These are phyloP conservation scores for Amblyopsis hoosieri DNA, from an alignment of 2,797 vertebrate genomes.

Conservation along the genomic window DNA sequence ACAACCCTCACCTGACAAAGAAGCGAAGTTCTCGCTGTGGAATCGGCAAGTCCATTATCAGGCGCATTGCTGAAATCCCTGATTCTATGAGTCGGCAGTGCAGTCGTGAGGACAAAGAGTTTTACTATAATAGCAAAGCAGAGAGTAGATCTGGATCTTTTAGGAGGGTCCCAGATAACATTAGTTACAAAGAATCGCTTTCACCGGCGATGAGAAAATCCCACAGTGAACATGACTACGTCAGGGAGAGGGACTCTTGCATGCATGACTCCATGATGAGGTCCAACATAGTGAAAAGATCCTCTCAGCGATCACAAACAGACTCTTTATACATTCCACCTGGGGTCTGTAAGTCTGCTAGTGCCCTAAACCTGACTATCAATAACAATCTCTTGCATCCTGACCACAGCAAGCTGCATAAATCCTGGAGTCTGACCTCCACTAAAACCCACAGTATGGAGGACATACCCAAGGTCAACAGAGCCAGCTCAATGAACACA, in stretches of 20 bases:
- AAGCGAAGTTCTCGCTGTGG: constrained; percentile 81
- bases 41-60: constrained; percentile 85
- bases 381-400: constrained; percentile 77
- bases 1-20: constrained; percentile 93
- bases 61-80: constrained; percentile 81
- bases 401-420: constrained; percentile 80
- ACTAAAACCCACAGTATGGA: constrained; percentile 67
- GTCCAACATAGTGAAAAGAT: constrained; percentile 57
- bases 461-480: constrained; percentile 60
- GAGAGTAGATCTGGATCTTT: constrained; percentile 74
- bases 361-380: constrained; percentile 87
- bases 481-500: constrained; percentile 44
- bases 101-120: constrained; percentile 79
- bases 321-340: constrained; percentile 81
- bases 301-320: constrained; percentile 67
- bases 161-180: constrained; percentile 49
- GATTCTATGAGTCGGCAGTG: constrained; percentile 80
- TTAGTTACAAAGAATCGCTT: constrained; percentile 64
- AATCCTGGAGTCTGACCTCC: constrained; percentile 84
- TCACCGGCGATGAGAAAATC: constrained; percentile 74
- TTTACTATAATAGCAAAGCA: constrained; percentile 57
- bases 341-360: constrained; percentile 87
- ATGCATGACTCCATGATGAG: constrained; percentile 71
- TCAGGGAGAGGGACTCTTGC: constrained; percentile 57
- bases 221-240: constrained; percentile 75